Conservation (phyloP, 2,888 invertebrate species). For the Euphydryas editha region DNA sequence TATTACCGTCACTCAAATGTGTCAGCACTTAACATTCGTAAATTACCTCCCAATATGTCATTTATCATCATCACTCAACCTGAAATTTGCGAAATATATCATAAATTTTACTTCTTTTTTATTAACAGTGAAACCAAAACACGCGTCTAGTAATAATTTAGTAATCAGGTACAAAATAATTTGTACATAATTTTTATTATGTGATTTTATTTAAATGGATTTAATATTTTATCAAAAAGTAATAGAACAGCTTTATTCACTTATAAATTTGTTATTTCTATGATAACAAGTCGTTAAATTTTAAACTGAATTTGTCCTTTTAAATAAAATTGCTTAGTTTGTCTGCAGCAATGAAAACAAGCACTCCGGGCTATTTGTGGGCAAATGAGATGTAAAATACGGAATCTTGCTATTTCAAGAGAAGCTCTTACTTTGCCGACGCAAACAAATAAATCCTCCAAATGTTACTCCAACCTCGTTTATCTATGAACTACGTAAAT, state of each 20-base stretch:
- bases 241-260: background rate
- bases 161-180: background rate
- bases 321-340: conserved; percentile 38
- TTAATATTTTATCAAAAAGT: background rate
- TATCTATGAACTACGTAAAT: conserved; percentile 37
- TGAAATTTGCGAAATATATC: background rate
- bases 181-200: background rate
- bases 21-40: conserved; percentile 6
- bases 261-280: background rate
- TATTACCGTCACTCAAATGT: conserved; percentile 5
- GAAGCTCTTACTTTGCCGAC: conserved; percentile 57
- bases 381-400: conserved; percentile 69
- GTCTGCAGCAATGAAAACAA: conserved; percentile 38
- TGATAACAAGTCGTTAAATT: background rate
- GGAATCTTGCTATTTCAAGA: conserved; percentile 63
- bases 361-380: conserved; percentile 48
- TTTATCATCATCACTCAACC: conserved; percentile 15
- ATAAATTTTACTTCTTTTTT: background rate
- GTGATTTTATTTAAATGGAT: background rate
- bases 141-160: background rate
- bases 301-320: conserved; percentile 17
- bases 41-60: conserved; percentile 9
- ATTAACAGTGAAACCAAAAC: background rate
- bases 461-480: conserved; percentile 48
- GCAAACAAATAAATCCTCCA: conserved; percentile 64